These are phyloP conservation scores for Dipodomys ordii DNA, from an alignment of 2,113 vertebrate species.

Conservation along the genomic window DNA sequence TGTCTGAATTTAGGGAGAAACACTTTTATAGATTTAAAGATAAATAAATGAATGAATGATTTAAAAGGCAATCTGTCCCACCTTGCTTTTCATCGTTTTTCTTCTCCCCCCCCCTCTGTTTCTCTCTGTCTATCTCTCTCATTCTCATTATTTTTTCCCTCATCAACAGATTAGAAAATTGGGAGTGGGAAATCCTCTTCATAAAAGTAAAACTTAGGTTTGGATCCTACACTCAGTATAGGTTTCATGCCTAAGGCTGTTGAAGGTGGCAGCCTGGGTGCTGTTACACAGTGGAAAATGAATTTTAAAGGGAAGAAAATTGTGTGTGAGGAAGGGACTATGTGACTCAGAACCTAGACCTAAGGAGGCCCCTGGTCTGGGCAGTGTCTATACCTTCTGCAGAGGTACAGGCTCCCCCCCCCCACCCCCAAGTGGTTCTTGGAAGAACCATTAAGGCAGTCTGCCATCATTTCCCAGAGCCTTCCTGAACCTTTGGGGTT, in stretches of 20 bases:
- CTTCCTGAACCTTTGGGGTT: conserved; percentile 4
- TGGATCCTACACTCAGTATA: conserved; percentile 19
- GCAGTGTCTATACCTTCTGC: not conserved
- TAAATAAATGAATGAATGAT: conserved; percentile 61
- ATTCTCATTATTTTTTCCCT: not conserved
- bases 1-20: conserved; percentile 73
- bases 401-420: not conserved
- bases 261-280: not conserved
- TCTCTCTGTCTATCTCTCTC: not conserved
- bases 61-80: conserved; percentile 62
- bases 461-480: conserved; percentile 29
- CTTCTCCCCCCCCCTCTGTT: not conserved
- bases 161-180: conserved; percentile 53
- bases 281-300: conserved; percentile 51
- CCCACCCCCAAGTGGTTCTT: not conserved
- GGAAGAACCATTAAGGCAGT: not conserved
- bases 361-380: conserved; percentile 24
- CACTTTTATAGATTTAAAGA: conserved; percentile 69
- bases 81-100: conserved; percentile 40
- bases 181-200: conserved; percentile 47
- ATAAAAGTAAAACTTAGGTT: conserved; percentile 53
- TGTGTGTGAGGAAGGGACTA: not conserved
- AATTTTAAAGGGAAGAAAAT: not conserved
- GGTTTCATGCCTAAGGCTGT: not conserved
- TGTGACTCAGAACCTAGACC: conserved; percentile 1